Conservation (phyloP, 2,888 invertebrate species). For the Philhelius pedissequus region DNA sequence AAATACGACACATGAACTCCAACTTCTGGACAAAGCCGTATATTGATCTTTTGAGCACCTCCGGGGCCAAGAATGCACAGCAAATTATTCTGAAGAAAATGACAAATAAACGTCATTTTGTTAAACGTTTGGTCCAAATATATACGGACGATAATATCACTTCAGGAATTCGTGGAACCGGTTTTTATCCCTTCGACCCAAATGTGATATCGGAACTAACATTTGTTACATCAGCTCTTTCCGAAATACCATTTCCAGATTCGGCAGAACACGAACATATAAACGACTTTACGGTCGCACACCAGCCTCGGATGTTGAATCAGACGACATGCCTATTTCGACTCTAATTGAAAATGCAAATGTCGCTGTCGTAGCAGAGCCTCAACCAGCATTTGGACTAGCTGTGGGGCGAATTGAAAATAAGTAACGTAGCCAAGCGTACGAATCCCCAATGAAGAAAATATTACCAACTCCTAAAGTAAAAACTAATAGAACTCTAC, state of each 20-base stretch:
- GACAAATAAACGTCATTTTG: slow-evolving; percentile 40
- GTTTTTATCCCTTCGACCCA: slow-evolving; percentile 34
- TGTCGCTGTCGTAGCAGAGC: neutral
- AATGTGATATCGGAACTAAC: slow-evolving; percentile 22
- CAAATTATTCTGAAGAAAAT: slow-evolving; percentile 22
- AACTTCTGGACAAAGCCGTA: slow-evolving; percentile 34
- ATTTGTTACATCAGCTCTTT: slow-evolving; percentile 17
- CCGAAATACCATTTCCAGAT: neutral
- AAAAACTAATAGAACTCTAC: slow-evolving; percentile 19
- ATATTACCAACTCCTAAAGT: slow-evolving; percentile 20
- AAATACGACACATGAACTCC: slow-evolving; percentile 40
- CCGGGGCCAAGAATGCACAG: slow-evolving; percentile 30
- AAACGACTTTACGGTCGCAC: neutral
- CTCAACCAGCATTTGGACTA: neutral
- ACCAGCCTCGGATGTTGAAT: neutral
- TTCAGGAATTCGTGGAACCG: slow-evolving; percentile 23
- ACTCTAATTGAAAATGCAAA: neutral
- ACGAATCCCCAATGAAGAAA: slow-evolving; percentile 18
- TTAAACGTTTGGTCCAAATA: slow-evolving; percentile 41
- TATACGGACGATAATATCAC: slow-evolving; percentile 40
- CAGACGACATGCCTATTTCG: slow-evolving; percentile 1
- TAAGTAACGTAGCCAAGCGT: neutral
- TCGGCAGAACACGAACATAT: neutral
- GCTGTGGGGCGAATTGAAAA: neutral
- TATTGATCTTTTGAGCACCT: slow-evolving; percentile 46